Evolutionary conservation across 2,113 vertebrate species (phyloP), one percentile per base, ranked within the genome.

Genomic region (Siphamia tubifer): DNA sequence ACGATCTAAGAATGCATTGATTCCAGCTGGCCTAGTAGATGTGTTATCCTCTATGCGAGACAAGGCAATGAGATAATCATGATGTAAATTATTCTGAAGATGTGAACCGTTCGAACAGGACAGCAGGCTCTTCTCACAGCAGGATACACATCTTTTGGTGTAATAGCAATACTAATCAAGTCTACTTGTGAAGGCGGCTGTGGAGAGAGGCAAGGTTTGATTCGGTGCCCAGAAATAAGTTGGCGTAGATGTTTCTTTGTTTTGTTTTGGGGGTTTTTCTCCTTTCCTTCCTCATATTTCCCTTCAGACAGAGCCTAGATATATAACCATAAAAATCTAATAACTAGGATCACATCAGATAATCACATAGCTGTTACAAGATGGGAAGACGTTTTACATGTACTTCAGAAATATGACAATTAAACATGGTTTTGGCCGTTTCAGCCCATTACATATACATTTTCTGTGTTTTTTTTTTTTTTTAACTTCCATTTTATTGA

Each of bases 141-240:
- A 8, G 61, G 43, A n/a, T 28, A 23, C 10, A n/a, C 58, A 35
- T n/a, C 27, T 43, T 48, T 47, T 40, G 28, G 28, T 31, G 48
- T 31, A 21, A 35, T 16, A 13, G 32, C 25, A 45, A 27, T 54
- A 60, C 32, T 48, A 62, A 58, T 68, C 21, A 55, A 30, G 43
- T 44, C 49, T 44, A 4, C 24, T 56, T 47, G 51, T 52, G 63
- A 56, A 44, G 39, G 36, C 44, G 16, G 51, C 62, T 49, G 42
- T 19, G 40, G 34, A 42, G 73, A 23, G 45, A 45, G 13, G 4
- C 19, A 27, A n/a, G 24, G 34, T 53, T 70, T 66, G 74, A 45
- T 54, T 44, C 4, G n/a, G 12, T 53, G 42, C 67, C 67, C 53
- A 47, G 55, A 35, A 45, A 47, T 19, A 51, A 60, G 65, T 70